A percentile compares a stretch with the other conserved stretches of the same genome.
These are phyloP conservation scores for Mythimna ferrago DNA, from an alignment of 2,888 invertebrate genomes.

Conservation along the genomic window DNA sequence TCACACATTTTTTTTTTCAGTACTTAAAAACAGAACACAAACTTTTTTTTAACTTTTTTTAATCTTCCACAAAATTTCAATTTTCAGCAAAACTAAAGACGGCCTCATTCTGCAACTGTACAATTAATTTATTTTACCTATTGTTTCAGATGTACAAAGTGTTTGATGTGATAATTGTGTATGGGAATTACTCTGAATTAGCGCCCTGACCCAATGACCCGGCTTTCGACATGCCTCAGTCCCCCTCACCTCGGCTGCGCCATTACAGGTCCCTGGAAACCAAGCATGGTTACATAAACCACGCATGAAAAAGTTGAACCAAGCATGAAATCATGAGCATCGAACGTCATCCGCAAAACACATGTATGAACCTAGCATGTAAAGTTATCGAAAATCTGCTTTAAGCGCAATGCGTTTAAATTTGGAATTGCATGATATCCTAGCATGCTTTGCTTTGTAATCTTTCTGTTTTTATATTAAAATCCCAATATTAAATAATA, in stretches of 20 bases:
- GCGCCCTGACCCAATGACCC: constrained; percentile 91
- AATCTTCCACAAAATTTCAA: constrained; percentile 41
- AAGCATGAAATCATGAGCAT: constrained; percentile 62
- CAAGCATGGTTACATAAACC: constrained; percentile 79
- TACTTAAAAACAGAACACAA: constrained; percentile 7
- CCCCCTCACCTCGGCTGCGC: constrained; percentile 93
- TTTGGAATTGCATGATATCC: constrained; percentile 33
- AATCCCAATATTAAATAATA: background rate
- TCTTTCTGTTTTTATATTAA: constrained; percentile 4
- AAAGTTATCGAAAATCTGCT: constrained; percentile 20
- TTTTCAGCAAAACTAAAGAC: constrained; percentile 51
- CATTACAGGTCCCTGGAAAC: constrained; percentile 93
- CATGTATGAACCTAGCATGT: constrained; percentile 58
- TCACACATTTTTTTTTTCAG: constrained; percentile 7
- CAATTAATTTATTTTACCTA: constrained; percentile 63
- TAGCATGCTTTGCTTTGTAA: constrained; percentile 36
- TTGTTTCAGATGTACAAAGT: constrained; percentile 90
- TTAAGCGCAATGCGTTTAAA: constrained; percentile 1
- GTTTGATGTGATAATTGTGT: constrained; percentile 89
- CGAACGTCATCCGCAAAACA: constrained; percentile 52
- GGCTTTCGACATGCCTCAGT: constrained; percentile 94
- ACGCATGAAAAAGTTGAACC: constrained; percentile 56
- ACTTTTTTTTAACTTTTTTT: constrained; percentile 9
- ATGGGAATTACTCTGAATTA: constrained; percentile 85
- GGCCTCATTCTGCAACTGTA: constrained; percentile 54